Conservation (phyloP, 2,888 invertebrate genomes). For the Euzophera pinguis region DNA sequence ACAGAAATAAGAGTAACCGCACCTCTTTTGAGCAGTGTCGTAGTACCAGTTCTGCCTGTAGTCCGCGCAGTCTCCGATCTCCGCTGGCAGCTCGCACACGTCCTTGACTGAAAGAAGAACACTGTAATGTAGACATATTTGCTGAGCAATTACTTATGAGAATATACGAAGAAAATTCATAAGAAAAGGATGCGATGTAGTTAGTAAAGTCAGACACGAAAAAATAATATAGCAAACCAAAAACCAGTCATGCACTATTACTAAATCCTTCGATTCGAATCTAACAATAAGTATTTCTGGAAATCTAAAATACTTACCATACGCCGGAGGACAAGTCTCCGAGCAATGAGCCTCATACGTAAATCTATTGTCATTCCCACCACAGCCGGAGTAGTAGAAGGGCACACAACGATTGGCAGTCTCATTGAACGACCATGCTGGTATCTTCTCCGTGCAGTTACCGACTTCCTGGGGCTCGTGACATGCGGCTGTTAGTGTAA, state of each 20-base stretch:
- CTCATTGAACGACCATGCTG: conserved; percentile 92
- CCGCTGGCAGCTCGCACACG: conserved; percentile 87
- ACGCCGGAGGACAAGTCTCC: conserved; percentile 86
- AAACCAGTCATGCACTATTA: no score
- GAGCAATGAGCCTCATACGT: conserved; percentile 86
- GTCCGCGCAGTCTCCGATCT: conserved; percentile 87
- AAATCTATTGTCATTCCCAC: conserved; percentile 94
- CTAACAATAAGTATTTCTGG: no score
- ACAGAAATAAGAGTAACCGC: conserved; percentile 14
- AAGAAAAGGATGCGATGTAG: no score
- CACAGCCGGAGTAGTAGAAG: conserved; percentile 96
- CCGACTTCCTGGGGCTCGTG: conserved; percentile 86
- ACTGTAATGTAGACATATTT: no score
- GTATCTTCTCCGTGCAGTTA: conserved; percentile 86
- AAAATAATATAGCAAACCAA: no score
- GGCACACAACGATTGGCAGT: conserved; percentile 92
- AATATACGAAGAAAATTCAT: no score
- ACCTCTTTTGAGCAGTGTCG: conserved; percentile 84
- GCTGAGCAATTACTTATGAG: no score
- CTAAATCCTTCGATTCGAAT: no score
- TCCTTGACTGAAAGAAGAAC: conserved; percentile 39
- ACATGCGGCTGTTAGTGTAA: conserved; percentile 84
- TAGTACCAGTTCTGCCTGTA: conserved; percentile 90
- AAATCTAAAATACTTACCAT: conserved; percentile 84
- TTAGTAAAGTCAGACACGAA: no score